Base-by-base conservation (phyloP, 2,888 invertebrate species). In the Noctua comes region DNA sequence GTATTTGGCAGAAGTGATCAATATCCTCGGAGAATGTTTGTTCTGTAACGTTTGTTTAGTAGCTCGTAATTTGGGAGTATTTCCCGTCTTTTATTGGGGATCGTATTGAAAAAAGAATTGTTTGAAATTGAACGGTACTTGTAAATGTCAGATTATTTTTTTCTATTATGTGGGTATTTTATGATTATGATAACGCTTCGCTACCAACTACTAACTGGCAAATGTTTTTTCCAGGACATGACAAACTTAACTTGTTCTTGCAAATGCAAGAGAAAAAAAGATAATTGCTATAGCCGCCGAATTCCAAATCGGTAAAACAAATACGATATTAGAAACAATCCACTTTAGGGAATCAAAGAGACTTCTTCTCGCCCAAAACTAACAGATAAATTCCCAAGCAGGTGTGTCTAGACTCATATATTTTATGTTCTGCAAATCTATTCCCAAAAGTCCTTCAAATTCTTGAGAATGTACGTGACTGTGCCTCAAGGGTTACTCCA, bases 1-100 rank as follows among this genome's bases (percentile, higher is more conserved):
- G 31, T 36, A 71, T 74, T 72, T 75, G 36, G 24, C 36, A 48
- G n/a, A 46, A 75, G 57, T 79, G 54, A 84, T 80, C 83, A 84
- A 70, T 84, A 80, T 76, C 46, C 51, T 31, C 21, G 5, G 27
- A 74, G 66, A 36, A 70, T 73, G 69, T 78, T 83, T 78, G 72
- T 54, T 77, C 18, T 43, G 70, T 57, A 36, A 65, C 18, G 48
- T 74, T 77, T 73, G 77, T 81, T 72, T 65, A 68, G 68, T 68
- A 80, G 82, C 36, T 76, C 69, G 43, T 82, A 66, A 80, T 80
- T 81, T 66, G 2, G 36, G 57, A 76, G 48, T 66, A 57, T 43
- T 69, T 76, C 73, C 51, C 21, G 27, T 59, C 16, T 76, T 57
- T 70, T 51, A 80, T 79, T 46, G 1, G 5, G n/a, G 10, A 24